Conservation (phyloP, 2,113 vertebrate species). For the Chionodraco myersi region DNA sequence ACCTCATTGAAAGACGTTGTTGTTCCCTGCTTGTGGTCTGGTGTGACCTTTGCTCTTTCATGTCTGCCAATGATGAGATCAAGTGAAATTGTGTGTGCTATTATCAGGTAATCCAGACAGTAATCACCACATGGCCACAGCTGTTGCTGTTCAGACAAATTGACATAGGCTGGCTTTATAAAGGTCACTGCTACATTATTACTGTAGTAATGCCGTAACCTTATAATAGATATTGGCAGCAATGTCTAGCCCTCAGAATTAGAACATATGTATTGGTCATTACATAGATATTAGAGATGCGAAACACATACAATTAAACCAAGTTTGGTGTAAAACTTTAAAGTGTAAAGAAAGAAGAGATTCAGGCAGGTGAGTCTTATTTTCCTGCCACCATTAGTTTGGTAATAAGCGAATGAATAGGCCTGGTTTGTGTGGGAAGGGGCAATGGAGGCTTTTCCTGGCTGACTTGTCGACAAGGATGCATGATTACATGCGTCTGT, state of each 20-base stretch:
- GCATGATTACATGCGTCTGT: not conserved
- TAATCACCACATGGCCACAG: slow-evolving; percentile 23
- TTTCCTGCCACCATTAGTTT: not conserved
- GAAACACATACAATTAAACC: too few species aligned
- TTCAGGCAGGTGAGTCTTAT: too few species aligned
- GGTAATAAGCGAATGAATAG: not conserved
- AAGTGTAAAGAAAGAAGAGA: too few species aligned
- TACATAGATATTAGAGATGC: too few species aligned
- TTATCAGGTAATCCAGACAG: slow-evolving; percentile 2
- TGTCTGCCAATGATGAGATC: not conserved
- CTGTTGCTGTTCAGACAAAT: slow-evolving; percentile 21
- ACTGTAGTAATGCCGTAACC: not conserved
- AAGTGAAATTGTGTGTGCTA: not conserved
- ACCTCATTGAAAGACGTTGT: not conserved
- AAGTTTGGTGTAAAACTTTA: too few species aligned
- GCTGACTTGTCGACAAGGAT: not conserved
- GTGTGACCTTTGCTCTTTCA: not conserved
- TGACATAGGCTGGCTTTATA: not conserved
- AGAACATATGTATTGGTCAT: too few species aligned
- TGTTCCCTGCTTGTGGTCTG: not conserved
- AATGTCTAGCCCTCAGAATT: not conserved
- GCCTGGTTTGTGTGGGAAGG: not conserved
- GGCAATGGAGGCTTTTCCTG: not conserved
- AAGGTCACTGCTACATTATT: not conserved
- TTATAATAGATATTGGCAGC: not conserved